phyloP scores from a whole-genome alignment of 2,888 invertebrate species.

The Galerucella pusilla region DNA sequence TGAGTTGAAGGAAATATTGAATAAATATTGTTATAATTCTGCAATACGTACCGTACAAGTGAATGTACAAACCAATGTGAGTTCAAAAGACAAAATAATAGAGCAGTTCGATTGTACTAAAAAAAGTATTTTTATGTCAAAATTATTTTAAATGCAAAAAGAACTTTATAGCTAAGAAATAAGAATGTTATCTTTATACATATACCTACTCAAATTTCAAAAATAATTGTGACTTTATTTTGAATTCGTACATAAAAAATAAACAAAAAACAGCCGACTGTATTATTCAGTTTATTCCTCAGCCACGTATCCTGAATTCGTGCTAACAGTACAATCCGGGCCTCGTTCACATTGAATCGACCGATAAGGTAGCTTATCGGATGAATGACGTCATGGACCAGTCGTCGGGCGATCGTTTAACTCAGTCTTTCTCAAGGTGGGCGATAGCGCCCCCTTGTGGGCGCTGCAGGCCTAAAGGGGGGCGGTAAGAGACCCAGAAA shows the following conservation, averaged over 20 bases:
- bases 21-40: background rate
- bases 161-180: background rate
- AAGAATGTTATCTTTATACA: constrained; percentile 27
- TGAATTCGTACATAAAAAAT: constrained; percentile 29
- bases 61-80: constrained; percentile 22
- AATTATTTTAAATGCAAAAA: background rate
- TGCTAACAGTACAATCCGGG: no score
- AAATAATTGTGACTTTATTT: constrained; percentile 6
- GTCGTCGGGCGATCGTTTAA: no score
- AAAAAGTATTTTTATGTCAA: constrained; percentile 27
- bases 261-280: constrained; percentile 7
- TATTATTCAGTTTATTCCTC: background rate
- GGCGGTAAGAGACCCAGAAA: no score
- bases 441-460: no score
- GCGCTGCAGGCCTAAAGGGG: no score
- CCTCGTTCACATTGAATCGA: no score
- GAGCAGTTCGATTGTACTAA: background rate
- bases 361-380: no score
- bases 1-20: background rate
- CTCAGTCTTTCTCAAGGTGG: no score
- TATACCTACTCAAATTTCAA: constrained; percentile 32
- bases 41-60: background rate
- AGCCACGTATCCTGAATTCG: background rate
- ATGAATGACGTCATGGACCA: no score
- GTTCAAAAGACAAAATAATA: constrained; percentile 23